Percentiles rank a stretch among this genome's conserved stretches.
phyloP scores from a whole-genome alignment of 2,113 vertebrate genomes.

The Saguinus midas region DNA sequence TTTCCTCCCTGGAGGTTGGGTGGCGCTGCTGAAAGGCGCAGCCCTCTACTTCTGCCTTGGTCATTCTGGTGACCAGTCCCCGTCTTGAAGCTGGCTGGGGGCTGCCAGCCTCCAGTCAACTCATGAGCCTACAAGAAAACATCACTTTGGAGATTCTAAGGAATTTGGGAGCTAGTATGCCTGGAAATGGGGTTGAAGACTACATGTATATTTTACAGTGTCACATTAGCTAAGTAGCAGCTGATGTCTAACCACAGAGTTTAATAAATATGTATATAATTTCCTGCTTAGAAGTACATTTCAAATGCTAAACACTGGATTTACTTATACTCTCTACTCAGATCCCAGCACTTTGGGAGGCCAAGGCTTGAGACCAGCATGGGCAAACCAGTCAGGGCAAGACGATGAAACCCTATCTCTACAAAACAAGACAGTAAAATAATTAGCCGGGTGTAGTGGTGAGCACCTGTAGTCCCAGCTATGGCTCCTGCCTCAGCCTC shows the following conservation, averaged over 20 bases:
- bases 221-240: background rate
- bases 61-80: background rate
- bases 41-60: background rate
- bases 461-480: no score
- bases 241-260: background rate
- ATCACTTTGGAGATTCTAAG: background rate
- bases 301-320: background rate
- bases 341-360: background rate
- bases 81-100: background rate
- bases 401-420: no score
- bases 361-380: no score
- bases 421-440: no score
- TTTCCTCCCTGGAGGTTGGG: background rate
- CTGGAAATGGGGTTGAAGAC: background rate
- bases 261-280: background rate
- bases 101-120: background rate
- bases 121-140: background rate
- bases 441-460: no score
- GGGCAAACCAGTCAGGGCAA: no score
- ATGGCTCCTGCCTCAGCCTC: no score
- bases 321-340: background rate
- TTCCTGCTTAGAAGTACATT: background rate
- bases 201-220: background rate
- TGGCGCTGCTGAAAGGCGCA: background rate
- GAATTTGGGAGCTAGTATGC: background rate